Evolutionary conservation across 2,888 invertebrate genomes (phyloP).

Genomic region (Eupsilia transversa): DNA sequence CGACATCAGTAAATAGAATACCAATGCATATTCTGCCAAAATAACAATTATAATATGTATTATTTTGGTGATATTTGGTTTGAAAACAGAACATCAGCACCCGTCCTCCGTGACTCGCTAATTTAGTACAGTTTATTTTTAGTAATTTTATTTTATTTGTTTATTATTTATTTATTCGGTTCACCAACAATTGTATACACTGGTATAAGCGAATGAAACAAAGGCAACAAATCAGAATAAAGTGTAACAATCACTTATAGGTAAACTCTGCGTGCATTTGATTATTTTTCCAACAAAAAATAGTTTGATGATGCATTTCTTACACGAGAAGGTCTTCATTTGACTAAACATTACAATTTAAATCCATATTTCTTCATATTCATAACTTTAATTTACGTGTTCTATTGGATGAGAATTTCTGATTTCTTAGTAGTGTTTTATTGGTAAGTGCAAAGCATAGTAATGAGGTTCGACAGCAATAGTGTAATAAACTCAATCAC

Average conservation of each 20-base stretch:
- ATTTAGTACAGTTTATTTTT: not conserved
- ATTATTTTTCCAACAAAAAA: not conserved
- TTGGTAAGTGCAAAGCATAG: constrained; percentile 29
- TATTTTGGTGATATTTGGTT: not conserved
- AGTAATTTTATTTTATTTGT: not conserved
- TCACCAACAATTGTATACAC: too few species aligned
- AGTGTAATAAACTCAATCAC: constrained; percentile 56
- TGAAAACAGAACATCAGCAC: not conserved
- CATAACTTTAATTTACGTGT: constrained; percentile 4
- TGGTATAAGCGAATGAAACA: too few species aligned
- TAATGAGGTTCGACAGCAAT: constrained; percentile 39
- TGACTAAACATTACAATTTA: not conserved
- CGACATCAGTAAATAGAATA: not conserved
- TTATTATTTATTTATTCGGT: too few species aligned
- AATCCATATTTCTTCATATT: not conserved
- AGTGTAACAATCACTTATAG: too few species aligned
- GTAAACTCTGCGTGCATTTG: too few species aligned
- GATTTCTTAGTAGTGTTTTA: constrained; percentile 43
- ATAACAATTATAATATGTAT: not conserved
- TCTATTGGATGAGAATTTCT: constrained; percentile 6
- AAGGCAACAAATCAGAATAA: too few species aligned
- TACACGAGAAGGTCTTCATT: not conserved
- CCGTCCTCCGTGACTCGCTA: too few species aligned
- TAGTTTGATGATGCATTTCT: not conserved
- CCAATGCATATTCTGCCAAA: not conserved